Base-by-base conservation (phyloP, 2,113 vertebrate species). In the Catharus fuscescens region DNA sequence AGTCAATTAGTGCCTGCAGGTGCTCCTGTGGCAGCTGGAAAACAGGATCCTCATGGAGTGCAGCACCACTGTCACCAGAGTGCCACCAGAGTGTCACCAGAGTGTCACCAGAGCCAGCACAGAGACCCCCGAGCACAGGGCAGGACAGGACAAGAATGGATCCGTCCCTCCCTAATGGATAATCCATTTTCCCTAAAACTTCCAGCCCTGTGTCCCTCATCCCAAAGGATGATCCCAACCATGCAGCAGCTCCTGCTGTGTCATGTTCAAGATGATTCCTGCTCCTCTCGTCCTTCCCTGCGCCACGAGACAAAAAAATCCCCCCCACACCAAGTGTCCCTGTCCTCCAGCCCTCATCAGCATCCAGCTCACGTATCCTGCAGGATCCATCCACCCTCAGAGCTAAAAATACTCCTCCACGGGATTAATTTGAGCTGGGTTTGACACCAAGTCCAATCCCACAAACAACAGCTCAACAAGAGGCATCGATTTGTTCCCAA, bases 81-180 rank as follows among this genome's bases (percentile, higher is more conserved):
- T 54, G 44, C 4, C 32, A 14, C 17, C 29, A 7, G 32, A 59
- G 47, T 25, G 23, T 1, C 66, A 87, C 26, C 18, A 4, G 32
- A 42, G 14, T 54, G 44, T 3, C 32, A 13, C 18, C 31, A 8
- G 25, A 59, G 48, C 8, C 42, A 48, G 14, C 83, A 44, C 29
- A 21, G 45, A 42, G 34, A 52, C 40, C 15, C 32, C 24, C 14
- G 8, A 38, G 36, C 7, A 15, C 50, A 26, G 34, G 28, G 24
- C 34, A 1, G 6, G 52, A 14, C 10, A 1, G 44, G 40, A 13
- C 4, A 3, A 12, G 45, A 19, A 24, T 0, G 0, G 80, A 52
- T 25, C 62, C 16, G 3, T 25, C 44, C 47, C 31, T 62, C 40
- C 26, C 80, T 2, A 0, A 1, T 1, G 16, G 12, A 50, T 0